Evolutionary conservation across 2,888 invertebrate species (phyloP).

Genomic region (Eudemis profundana): DNA sequence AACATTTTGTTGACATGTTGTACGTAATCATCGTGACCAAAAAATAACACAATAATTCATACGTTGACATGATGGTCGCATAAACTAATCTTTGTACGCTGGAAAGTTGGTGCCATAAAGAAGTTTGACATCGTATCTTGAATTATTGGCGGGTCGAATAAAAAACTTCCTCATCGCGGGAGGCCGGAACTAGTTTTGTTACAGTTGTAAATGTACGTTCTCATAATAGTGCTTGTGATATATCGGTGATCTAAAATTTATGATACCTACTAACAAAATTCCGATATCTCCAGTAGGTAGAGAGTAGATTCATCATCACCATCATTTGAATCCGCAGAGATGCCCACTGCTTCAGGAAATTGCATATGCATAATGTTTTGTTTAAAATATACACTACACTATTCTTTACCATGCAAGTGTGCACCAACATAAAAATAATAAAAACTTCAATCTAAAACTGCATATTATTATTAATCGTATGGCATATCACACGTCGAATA

Average conservation of each 20-base stretch:
- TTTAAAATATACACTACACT: no score
- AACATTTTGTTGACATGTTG: conserved; percentile 55
- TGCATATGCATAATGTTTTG: no score
- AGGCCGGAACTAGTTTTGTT: conserved; percentile 70
- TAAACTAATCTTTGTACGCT: conserved; percentile 69
- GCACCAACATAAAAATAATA: no score
- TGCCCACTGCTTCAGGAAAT: no score
- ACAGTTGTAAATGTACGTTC: conserved; percentile 74
- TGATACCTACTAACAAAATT: neutral
- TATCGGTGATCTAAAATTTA: conserved; percentile 2
- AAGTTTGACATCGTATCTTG: conserved; percentile 73
- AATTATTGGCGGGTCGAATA: conserved; percentile 70
- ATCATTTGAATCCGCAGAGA: no score
- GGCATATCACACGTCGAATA: no score
- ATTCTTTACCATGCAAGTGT: no score
- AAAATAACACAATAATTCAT: conserved; percentile 71
- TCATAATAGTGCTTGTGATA: conserved; percentile 27
- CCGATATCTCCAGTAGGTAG: neutral
- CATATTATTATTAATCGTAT: no score
- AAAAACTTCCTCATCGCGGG: conserved; percentile 66
- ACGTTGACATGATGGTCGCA: conserved; percentile 51
- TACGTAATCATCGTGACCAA: conserved; percentile 56
- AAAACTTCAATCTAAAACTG: no score
- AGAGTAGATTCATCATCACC: no score
- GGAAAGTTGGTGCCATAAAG: conserved; percentile 68